Conservation (phyloP, 2,113 vertebrate genomes). For the Chlorocebus sabaeus region DNA sequence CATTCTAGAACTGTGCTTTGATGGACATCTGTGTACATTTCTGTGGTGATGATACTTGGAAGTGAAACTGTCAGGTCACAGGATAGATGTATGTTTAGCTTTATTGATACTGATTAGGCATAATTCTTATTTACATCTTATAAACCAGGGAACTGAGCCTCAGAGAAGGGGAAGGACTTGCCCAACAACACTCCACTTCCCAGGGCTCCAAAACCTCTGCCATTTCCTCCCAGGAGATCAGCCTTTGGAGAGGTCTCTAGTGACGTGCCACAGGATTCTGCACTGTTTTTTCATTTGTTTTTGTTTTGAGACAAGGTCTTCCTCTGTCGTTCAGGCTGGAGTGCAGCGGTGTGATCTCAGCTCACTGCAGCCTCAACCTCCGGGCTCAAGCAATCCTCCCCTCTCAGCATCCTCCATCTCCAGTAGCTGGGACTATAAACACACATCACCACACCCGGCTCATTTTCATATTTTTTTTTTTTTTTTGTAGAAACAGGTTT, state of each 20-base stretch:
- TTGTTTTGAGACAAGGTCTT: too few relatives aligned
- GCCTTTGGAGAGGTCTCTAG: not conserved
- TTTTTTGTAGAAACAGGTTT: too few relatives aligned
- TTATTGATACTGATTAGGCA: not conserved
- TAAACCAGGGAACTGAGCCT: not conserved
- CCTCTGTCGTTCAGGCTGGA: too few relatives aligned
- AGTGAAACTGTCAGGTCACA: not conserved
- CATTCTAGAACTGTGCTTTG: not conserved
- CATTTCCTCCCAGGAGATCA: not conserved
- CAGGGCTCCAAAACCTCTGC: not conserved
- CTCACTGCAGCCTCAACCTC: too few relatives aligned
- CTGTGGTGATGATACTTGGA: not conserved
- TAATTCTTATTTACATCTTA: not conserved
- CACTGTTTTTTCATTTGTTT: not conserved
- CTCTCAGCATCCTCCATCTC: too few relatives aligned
- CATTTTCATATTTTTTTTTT: too few relatives aligned
- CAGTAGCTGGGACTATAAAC: too few relatives aligned
- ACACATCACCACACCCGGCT: too few relatives aligned
- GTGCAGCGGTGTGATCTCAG: too few relatives aligned
- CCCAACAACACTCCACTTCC: not conserved
- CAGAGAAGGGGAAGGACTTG: not conserved
- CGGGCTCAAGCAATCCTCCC: too few relatives aligned
- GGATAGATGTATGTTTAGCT: not conserved
- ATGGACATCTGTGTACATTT: not conserved
- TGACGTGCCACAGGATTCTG: too few relatives aligned